phyloP scores from a whole-genome alignment of 2,797 vertebrate species.

The Diplodus sargus region DNA sequence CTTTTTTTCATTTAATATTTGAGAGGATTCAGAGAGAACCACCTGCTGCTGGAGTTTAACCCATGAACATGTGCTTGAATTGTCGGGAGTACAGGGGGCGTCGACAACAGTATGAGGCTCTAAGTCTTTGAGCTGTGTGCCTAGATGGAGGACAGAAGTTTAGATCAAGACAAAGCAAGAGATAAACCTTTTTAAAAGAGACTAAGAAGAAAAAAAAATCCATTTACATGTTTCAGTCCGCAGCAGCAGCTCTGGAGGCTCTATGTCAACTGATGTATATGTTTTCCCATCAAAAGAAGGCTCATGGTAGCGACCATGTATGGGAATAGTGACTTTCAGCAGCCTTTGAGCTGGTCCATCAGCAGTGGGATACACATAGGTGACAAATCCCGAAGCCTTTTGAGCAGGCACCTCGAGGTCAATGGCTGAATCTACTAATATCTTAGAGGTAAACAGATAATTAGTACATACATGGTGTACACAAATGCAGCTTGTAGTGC shows the following conservation, averaged over 20 bases:
- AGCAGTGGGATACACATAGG: slow-evolving; percentile 84
- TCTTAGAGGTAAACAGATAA: slow-evolving; percentile 75
- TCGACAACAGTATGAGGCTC: slow-evolving; percentile 54
- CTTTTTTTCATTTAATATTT: too few species aligned
- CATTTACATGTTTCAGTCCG: slow-evolving; percentile 85
- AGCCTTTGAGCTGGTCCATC: slow-evolving; percentile 63
- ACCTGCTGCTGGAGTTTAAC: slow-evolving; percentile 78
- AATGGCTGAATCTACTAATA: slow-evolving; percentile 82
- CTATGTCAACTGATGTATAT: slow-evolving; percentile 73
- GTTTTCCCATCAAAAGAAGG: slow-evolving; percentile 76
- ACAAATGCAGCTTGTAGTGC: background rate
- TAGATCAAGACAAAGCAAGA: background rate
- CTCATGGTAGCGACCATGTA: slow-evolving; percentile 92
- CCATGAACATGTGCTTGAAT: slow-evolving; percentile 84
- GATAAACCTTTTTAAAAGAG: background rate
- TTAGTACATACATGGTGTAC: slow-evolving; percentile 3
- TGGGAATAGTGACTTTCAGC: slow-evolving; percentile 84
- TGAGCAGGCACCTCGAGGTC: slow-evolving; percentile 93
- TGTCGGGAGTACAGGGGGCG: slow-evolving; percentile 79
- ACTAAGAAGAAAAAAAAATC: background rate
- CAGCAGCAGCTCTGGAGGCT: slow-evolving; percentile 87
- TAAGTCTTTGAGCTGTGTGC: slow-evolving; percentile 42
- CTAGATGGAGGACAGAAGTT: slow-evolving; percentile 57
- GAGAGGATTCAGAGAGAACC: background rate
- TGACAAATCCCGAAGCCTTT: slow-evolving; percentile 78